Evolutionary conservation across 2,888 invertebrate genomes (phyloP).

Genomic region (Osedax fenrisi): DNA sequence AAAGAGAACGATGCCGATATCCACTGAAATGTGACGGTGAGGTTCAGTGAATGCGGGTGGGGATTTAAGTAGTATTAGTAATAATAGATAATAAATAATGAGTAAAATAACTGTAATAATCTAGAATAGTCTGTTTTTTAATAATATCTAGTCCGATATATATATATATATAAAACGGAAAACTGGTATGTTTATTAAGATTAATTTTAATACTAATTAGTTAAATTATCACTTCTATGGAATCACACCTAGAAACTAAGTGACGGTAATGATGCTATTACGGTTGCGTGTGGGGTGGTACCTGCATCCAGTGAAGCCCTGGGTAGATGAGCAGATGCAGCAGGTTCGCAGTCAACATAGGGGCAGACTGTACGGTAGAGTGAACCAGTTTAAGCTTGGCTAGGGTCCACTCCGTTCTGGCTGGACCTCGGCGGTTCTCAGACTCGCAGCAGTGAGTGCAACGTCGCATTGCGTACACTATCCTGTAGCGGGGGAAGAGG

Average conservation of each 20-base stretch:
- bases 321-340: constrained; percentile 25
- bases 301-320: not conserved
- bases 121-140: no score
- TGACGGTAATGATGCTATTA: no score
- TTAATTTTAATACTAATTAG: no score
- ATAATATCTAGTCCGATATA: no score
- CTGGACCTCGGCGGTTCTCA: not conserved
- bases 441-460: constrained; percentile 9
- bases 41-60: no score
- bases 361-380: constrained; percentile 30
- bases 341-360: constrained; percentile 31
- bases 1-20: constrained; percentile 29
- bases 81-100: no score
- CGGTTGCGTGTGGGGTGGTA: not conserved
- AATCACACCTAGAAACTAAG: no score
- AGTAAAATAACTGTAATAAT: no score
- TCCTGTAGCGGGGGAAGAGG: not conserved
- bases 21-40: constrained; percentile 3
- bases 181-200: no score
- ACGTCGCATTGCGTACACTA: not conserved
- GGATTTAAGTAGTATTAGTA: no score
- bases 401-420: constrained; percentile 29
- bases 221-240: no score
- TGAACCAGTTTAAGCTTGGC: constrained; percentile 32
- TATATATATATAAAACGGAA: no score